Evolutionary conservation across 2,797 vertebrate species (phyloP).

Genomic region (Heterohyrax brucei): DNA sequence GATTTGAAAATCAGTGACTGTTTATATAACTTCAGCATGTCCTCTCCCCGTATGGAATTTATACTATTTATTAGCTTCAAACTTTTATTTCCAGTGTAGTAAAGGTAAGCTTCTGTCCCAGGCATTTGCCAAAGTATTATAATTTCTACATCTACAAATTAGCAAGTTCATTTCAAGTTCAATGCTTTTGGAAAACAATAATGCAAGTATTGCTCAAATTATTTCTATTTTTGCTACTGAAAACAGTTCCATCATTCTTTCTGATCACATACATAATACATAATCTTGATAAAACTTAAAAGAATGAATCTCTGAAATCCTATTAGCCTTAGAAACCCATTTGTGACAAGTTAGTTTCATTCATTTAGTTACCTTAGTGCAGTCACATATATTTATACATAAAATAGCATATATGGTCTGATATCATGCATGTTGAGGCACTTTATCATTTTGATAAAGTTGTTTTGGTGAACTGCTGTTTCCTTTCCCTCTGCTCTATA

Average conservation of each 20-base stretch:
- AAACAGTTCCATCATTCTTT: background rate
- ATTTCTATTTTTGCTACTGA: background rate
- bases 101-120: background rate
- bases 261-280: background rate
- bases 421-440: background rate
- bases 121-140: background rate
- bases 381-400: background rate
- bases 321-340: background rate
- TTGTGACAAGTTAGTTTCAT: background rate
- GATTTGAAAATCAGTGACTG: background rate
- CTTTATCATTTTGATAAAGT: background rate
- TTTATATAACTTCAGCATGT: background rate
- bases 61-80: background rate
- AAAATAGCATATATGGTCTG: no score
- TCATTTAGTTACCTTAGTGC: background rate
- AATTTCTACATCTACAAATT: constrained; percentile 11
- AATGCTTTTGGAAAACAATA: background rate
- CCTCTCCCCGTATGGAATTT: background rate
- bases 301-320: background rate
- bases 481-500: background rate
- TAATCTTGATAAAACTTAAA: background rate
- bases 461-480: background rate
- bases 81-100: background rate
- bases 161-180: background rate
- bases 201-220: background rate